Evolutionary conservation across 2,113 vertebrate species (phyloP), one percentile per base, ranked within the genome.

Genomic region (Bubalus kerabau): DNA sequence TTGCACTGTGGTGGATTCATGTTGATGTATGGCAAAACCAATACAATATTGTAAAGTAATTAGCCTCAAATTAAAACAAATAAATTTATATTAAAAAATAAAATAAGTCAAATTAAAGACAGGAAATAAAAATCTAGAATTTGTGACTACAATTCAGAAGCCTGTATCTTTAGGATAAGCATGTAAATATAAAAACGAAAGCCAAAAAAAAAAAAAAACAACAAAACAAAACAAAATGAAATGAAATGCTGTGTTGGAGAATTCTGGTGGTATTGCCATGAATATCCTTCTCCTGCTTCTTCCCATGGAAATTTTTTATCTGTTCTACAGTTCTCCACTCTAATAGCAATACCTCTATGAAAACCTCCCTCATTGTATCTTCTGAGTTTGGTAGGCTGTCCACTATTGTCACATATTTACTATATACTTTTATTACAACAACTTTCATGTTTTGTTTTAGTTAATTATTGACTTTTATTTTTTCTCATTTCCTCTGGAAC

Each of bases 311-410:
- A 80, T 71, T 23, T 28, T 43, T 2, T 7, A 5, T 52, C 93
- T 84, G 7, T 40, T 43, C 19, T 28, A 1, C 0, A 46, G 1
- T 56, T 5, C 9, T 81, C 11, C 30, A 16, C 12, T 52, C 3
- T 64, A 50, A 82, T 7, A 67, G 76, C 15, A 11, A 1, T 3
- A 46, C 19, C 64, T 86, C 56, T 32, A 5, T 28, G 43, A 32
- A 60, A 60, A 78, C 40, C 26, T 80, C 17, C 26, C 46, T 62
- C 17, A 7, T 7, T 2, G 4, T 4, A 57, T 59, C n/a, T 7
- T 91, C 28, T 57, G 36, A 56, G n/a, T 48, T 95, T 40, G 26
- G 23, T 46, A 3, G 30, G 32, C 21, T 54, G 14, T 64, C 16
- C 15, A 46, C 2, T 43, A 0, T n/a, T 92, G 21, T 57, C 46